Evolutionary conservation across 2,797 vertebrate species (phyloP), one percentile per base, ranked within the genome.

Genomic region (Phyllotis vaccarum): DNA sequence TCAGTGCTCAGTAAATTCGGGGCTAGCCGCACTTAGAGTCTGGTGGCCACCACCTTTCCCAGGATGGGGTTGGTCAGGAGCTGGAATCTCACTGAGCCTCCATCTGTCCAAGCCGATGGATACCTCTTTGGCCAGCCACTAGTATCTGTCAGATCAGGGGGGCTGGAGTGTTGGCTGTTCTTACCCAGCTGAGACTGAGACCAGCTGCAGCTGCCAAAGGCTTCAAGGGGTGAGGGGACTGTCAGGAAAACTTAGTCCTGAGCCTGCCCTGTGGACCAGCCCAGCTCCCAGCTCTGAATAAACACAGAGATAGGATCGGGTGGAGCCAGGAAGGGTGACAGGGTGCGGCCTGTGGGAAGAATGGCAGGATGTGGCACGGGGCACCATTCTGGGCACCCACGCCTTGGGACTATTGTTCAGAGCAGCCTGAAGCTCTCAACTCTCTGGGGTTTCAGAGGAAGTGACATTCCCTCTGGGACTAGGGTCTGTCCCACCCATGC

Each of bases 301-400:
- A 68, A 90, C 6, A 58, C 89, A 95, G 94, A 97, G 98, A 98
- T 98, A 98, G 98, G 97, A 98, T 98, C 97, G 31, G 96, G 96
- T 83, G 98, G 93, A 70, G 97, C 98, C 98, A 98, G 98, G 98
- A 99, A 99, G 98, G 98, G 98, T 98, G 98, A 98, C 98, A 98
- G 97, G 97, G 97, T 97, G 97, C 96, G 64, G 98, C 96, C 92
- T 95, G 64, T 86, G 62, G 96, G 96, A 98, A 99, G 98, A 99
- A 99, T 98, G 96, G 98, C 98, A 98, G 98, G 98, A 98, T 98
- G 95, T 98, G 98, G 98, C 95, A 96, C 56, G 1, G 0, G 86
- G 97, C 97, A 92, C 95, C 31, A 37, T 82, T 96, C 97, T 97
- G 96, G 97, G 97, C 97, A 97, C 97, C 91, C 97, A 98, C 97